These are phyloP conservation scores for Chelonus formosanus DNA, from an alignment of 2,888 invertebrate species.

Conservation along the genomic window DNA sequence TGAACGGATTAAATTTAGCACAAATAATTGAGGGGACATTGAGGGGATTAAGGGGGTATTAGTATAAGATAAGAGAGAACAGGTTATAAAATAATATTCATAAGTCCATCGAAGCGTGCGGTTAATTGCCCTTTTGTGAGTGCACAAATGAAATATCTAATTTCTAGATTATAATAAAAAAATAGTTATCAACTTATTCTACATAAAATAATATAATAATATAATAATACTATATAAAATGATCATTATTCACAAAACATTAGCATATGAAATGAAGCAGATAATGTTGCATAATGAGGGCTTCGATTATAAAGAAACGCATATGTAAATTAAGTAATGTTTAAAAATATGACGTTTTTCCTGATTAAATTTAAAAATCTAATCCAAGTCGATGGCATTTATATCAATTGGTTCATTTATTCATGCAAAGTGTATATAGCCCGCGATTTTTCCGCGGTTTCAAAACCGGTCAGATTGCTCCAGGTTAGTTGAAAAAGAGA, in stretches of 20 bases:
- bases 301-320: constrained; percentile 7
- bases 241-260: constrained; percentile 7
- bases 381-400: not conserved
- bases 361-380: constrained; percentile 2
- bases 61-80: constrained; percentile 7
- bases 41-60: not conserved
- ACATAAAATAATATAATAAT: not conserved
- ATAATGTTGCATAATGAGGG: constrained; percentile 14
- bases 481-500: constrained; percentile 24
- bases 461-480: constrained; percentile 31
- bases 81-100: constrained; percentile 13
- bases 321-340: constrained; percentile 1
- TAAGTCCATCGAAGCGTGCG: constrained; percentile 18
- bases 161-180: constrained; percentile 12
- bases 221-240: constrained; percentile 8
- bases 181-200: constrained; percentile 17
- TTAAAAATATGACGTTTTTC: constrained; percentile 11
- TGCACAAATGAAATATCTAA: constrained; percentile 7
- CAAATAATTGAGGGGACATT: not conserved
- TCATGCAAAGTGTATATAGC: too few species aligned
- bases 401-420: constrained; percentile 10
- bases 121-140: constrained; percentile 21
- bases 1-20: not conserved
- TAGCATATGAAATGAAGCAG: constrained; percentile 30
- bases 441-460: constrained; percentile 14